Base-by-base conservation (phyloP, 2,888 invertebrate genomes). In the Agrotis ipsilon region DNA sequence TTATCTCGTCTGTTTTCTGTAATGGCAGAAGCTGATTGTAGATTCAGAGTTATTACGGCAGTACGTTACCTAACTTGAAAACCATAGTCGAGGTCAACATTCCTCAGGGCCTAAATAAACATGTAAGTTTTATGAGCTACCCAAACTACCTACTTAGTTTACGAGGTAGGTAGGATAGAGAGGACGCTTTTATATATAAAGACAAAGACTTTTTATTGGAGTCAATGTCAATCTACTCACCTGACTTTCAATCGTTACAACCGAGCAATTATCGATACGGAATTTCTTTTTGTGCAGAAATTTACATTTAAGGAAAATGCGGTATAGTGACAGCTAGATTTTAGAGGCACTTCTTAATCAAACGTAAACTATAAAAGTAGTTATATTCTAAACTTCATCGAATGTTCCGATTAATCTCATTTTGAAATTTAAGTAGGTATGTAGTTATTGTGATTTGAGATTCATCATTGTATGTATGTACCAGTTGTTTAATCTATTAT, bases 331-430 rank as follows among this genome's bases (percentile, higher is more conserved):
- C 61, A 78, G 75, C 78, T 81, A 82, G 75, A 67, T 61, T 13
- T 71, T 75, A 72, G 68, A 81, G 82, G 84, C 82, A 84, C 82
- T 62, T 78, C 45, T 70, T 21, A 54, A 24, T 0, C 13, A 57
- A 61, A 57, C 5, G 9, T 75, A n/a, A 51, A 46, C 18, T 52
- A 13, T 39, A 46, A 49, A 58, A 9, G 43, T 75, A 66, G 45
- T 54, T 58, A 24, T 39, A 64, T 57, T 65, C 54, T 46, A 71
- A 64, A 55, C 7, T 49, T 61, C 64, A 67, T 59, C 45, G 54
- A 81, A 72, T 64, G 52, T 32, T 71, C 24, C 9, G 21, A 24
- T 58, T 49, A 75, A 58, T 45, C 24, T 75, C 24, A 67, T 51
- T 18, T 16, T 49, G 49, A 67, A 75, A 51, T 49, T 45, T 14